Percentiles rank a stretch among this genome's conserved stretches.
These are phyloP conservation scores for Metopia argyrocephala DNA, from an alignment of 2,888 invertebrate genomes.

Conservation along the genomic window DNA sequence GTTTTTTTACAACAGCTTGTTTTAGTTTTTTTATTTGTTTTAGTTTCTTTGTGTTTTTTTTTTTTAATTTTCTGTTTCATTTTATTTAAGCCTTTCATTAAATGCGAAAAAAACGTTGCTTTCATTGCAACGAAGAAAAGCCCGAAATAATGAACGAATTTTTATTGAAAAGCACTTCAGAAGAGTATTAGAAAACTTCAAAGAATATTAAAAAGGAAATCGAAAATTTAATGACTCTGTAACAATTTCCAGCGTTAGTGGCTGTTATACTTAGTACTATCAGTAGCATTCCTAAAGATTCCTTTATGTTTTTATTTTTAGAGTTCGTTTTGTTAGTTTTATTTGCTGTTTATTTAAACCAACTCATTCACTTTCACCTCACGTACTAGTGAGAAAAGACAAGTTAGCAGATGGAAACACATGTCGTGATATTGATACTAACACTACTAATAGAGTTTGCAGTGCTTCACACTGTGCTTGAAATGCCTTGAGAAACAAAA, in stretches of 20 bases:
- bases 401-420: slow-evolving; percentile 27
- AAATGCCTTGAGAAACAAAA: too few species aligned
- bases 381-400: slow-evolving; percentile 59
- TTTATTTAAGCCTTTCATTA: slow-evolving; percentile 18
- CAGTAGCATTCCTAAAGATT: neutral
- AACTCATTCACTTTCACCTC: slow-evolving; percentile 67
- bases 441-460: slow-evolving; percentile 1
- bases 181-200: neutral
- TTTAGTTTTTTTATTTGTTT: neutral
- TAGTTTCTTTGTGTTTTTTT: too few species aligned
- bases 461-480: too few species aligned
- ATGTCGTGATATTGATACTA: neutral
- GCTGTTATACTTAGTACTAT: too few species aligned
- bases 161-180: slow-evolving; percentile 33
- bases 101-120: slow-evolving; percentile 11
- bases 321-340: too few species aligned
- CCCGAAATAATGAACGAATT: slow-evolving; percentile 4
- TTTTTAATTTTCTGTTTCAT: too few species aligned
- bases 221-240: slow-evolving; percentile 44
- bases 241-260: slow-evolving; percentile 9
- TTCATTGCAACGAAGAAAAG: neutral
- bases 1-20: neutral
- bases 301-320: neutral
- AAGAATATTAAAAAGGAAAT: neutral
- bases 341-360: slow-evolving; percentile 43